Base-by-base conservation (phyloP, 1,140 invertebrate genomes). In the Caenorhabditis remanei region DNA sequence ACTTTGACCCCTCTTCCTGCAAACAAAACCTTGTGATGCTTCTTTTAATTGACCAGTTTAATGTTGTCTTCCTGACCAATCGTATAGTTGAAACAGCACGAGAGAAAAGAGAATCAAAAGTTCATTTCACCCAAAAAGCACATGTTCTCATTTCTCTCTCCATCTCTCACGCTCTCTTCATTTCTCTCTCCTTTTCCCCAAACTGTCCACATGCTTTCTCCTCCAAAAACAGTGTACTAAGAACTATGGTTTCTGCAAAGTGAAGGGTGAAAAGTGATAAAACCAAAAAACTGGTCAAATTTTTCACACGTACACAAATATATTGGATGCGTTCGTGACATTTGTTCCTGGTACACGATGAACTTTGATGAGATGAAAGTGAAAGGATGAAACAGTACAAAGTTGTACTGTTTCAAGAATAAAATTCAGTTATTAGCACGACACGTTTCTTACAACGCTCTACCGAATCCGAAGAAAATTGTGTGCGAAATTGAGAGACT, bases 251-350 rank as follows among this genome's bases (percentile, higher is more conserved):
- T 58, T 58, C 7, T 58, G 8, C 7, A 58, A 58, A 58, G 16
- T 21, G 14, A n/a, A 14, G 19, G 19, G 13, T 58, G 21, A 21
- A 58, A n/a, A 58, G 56, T 16, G 56, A 58, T 14, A 58, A n/a
- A 58, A 21, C 16, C 8, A 5, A n/a, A 58, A n/a, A 19, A 21
- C 58, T n/a, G 58, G 9, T 9, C 6, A 63, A 24, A 21, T 3
- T 40, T 63, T 63, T 32, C 21, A 63, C 61, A 63, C 61, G 61
- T 63, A 63, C n/a, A 58, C 56, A 58, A 58, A n/a, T 13, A 21
- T 13, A 32, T 53, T 16, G 16, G 50, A 53, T 32, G 32, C 32
- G 16, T 53, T 6, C 13, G 9, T 13, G 32, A 63, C 8, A 58
- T 21, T n/a, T 14, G 61, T 63, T 63, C 61, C 61, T 32, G 61